A percentile compares a stretch with the other conserved stretches of the same genome.
Evolutionary conservation across 2,888 invertebrate species (phyloP).

Genomic region (Agrotis clavis): DNA sequence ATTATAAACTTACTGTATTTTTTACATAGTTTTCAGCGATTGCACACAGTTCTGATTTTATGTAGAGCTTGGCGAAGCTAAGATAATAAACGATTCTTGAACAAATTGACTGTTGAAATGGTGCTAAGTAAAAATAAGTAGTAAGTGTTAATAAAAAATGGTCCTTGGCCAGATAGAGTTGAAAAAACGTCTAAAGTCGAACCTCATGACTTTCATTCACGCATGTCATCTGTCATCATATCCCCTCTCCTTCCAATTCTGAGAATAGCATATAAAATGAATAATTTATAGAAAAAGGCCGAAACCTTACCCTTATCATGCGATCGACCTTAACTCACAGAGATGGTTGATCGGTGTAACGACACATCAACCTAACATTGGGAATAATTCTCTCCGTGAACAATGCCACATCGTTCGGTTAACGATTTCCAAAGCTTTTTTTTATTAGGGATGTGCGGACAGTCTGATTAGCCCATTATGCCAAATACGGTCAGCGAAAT

Average conservation of each 20-base stretch:
- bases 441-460: conserved; percentile 51
- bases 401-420: conserved; percentile 78
- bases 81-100: conserved; percentile 16
- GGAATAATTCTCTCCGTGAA: conserved; percentile 79
- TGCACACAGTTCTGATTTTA: conserved; percentile 1
- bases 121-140: too few species aligned
- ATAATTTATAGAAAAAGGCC: conserved; percentile 62
- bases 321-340: conserved; percentile 56
- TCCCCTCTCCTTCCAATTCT: conserved; percentile 36
- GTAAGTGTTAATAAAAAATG: conserved; percentile 5
- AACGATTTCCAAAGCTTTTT: conserved; percentile 66
- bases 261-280: conserved; percentile 59
- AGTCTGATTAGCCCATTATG: conserved; percentile 58
- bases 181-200: conserved; percentile 27
- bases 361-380: conserved; percentile 75
- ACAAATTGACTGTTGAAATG: conserved; percentile 27
- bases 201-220: conserved; percentile 55
- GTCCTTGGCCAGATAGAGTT: conserved; percentile 13
- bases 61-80: not conserved
- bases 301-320: conserved; percentile 60
- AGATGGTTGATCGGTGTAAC: conserved; percentile 62
- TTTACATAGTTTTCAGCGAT: conserved; percentile 9
- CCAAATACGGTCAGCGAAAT: conserved; percentile 66
- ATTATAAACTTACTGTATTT: conserved; percentile 37
- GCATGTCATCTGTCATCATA: conserved; percentile 51